A percentile compares a stretch with the other conserved stretches of the same genome.
Evolutionary conservation across 35 echinoderm and acorn worm species (phyloP).

Genomic region (Heliocidaris erythrogramma): DNA sequence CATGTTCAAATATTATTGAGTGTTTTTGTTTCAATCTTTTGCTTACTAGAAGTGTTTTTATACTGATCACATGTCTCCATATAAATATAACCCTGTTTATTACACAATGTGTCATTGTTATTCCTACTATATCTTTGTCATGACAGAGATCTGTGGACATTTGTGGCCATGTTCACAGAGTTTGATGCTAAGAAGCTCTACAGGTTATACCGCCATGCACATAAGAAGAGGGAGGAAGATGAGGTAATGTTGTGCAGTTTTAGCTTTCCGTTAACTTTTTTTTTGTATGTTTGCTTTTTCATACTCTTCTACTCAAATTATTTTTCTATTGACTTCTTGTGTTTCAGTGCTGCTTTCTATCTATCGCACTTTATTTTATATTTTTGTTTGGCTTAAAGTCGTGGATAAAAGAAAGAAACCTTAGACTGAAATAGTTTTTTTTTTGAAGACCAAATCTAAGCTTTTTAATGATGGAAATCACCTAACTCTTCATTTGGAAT

Average conservation of each 20-base stretch:
- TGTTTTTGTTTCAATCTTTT: too few relatives aligned
- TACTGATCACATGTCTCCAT: background rate
- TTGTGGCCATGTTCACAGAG: slow-evolving; percentile 97
- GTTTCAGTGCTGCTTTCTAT: background rate
- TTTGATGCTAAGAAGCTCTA: slow-evolving; percentile 98
- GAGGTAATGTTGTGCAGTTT: slow-evolving; percentile 16
- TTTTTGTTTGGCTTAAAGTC: background rate
- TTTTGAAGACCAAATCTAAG: background rate
- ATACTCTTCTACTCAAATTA: background rate
- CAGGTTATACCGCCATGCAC: slow-evolving; percentile 88
- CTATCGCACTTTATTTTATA: background rate
- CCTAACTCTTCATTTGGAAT: too few relatives aligned
- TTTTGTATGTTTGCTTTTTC: background rate
- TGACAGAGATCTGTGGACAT: slow-evolving; percentile 95
- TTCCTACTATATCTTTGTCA: background rate
- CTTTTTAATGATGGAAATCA: too few relatives aligned
- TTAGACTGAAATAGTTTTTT: background rate
- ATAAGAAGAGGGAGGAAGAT: slow-evolving; percentile 91
- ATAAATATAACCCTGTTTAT: background rate
- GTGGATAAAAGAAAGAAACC: background rate
- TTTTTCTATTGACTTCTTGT: background rate
- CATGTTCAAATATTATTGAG: too few relatives aligned
- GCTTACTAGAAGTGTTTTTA: background rate
- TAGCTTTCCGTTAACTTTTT: background rate
- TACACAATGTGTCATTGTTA: background rate